Evolutionary conservation across 1,140 invertebrate genomes (phyloP), one percentile per base, ranked within the genome.

Genomic region (Drosophila persimilis): DNA sequence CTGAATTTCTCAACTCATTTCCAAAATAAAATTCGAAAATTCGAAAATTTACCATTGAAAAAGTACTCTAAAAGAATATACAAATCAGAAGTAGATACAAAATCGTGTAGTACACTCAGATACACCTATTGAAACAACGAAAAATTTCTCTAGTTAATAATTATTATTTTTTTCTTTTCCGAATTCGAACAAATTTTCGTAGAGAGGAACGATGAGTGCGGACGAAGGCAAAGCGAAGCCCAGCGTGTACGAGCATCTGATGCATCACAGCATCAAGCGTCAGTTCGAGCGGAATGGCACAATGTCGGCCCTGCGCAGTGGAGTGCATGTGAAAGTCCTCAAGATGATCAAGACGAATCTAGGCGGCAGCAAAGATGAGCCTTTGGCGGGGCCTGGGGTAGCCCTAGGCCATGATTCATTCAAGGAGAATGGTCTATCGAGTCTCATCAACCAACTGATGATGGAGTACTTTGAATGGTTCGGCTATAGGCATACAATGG

Each of bases 401-500:
- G 22, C 44, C 35, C 26, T n/a, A 39, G 55, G 2, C 22, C 29
- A 8, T 5, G 24, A 22, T 6, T 2, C 39, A 3, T 0, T 31
- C 5, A 22, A 2, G 0, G 51, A 66, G 29, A 39, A 20, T 0
- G 76, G 59, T 6, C 44, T 83, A 2, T 8, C 67, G 6, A 58
- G 43, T 15, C 13, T 86, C 1, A 66, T 85, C 0, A 90, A 89
- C 31, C 61, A 90, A 15, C 22, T 89, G 17, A 45, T 89, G 6
- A 65, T 83, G n/a, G 86, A 89, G 24, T 89, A 86, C 26, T 63
- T 89, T 2, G 22, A 70, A 11, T 89, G 80, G 80, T 88, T 62
- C 7, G 88, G 88, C 45, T 89, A 73, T 31, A 69, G 65, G 8
- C 88, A 89, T 74, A 83, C 86, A 3, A 45, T 71, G 45, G 71